phyloP scores from a whole-genome alignment of 2,113 vertebrate genomes.

The Alethe diademata region DNA sequence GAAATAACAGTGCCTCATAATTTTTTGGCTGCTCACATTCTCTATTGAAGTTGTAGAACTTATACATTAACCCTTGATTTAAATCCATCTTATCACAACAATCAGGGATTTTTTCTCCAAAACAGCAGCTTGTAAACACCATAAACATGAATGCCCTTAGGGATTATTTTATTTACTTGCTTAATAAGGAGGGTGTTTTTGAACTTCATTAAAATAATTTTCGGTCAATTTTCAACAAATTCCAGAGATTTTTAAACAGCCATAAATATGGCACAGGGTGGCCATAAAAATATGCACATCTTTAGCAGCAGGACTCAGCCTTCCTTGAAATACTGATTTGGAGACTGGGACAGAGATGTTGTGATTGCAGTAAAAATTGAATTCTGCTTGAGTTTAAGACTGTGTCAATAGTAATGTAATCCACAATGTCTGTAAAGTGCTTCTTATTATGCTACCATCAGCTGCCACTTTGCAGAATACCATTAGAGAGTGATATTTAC shows the following conservation, averaged over 20 bases:
- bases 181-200: not conserved
- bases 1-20: not conserved
- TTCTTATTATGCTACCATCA: not conserved
- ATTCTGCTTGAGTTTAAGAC: slow-evolving; percentile 15
- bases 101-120: not conserved
- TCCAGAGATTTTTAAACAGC: not conserved
- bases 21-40: not conserved
- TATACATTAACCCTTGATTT: not conserved
- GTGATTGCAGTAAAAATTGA: not conserved
- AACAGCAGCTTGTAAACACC: not conserved
- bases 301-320: not conserved
- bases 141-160: not conserved
- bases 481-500: not conserved
- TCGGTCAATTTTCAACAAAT: not conserved
- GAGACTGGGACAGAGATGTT: not conserved
- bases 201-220: not conserved
- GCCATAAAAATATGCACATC: not conserved
- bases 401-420: not conserved
- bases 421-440: not conserved
- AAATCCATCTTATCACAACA: not conserved
- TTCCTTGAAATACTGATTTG: not conserved
- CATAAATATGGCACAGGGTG: not conserved
- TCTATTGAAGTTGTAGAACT: rapidly evolving
- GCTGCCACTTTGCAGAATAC: not conserved
- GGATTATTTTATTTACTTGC: not conserved